Conservation (phyloP, 2,797 vertebrate genomes). For the Centroberyx gerrardi region DNA sequence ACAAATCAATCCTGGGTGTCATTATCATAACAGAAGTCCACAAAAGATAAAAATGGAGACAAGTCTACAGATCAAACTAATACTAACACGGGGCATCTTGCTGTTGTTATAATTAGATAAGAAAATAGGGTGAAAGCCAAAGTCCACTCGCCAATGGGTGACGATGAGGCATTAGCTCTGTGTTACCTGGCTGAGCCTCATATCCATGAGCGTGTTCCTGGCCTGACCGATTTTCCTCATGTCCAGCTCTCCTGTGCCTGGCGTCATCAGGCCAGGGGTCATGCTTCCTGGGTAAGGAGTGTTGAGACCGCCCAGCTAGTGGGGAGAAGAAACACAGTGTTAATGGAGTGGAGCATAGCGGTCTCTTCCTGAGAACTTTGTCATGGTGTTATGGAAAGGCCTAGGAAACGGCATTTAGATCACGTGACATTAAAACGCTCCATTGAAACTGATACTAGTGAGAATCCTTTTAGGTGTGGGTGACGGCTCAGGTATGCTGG, state of each 20-base stretch:
- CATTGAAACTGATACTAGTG: conserved; percentile 24
- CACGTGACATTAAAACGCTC: conserved; percentile 20
- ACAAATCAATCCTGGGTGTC: background rate
- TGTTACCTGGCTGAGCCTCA: conserved; percentile 97
- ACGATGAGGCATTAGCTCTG: background rate
- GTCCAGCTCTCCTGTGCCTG: conserved; percentile 96
- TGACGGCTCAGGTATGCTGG: background rate
- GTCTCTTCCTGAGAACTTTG: conserved; percentile 2
- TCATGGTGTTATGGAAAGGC: background rate
- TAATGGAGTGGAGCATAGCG: background rate
- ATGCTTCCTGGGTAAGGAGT: conserved; percentile 96
- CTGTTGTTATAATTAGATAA: no score
- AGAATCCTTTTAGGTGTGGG: background rate
- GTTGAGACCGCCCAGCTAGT: conserved; percentile 92
- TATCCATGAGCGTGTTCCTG: conserved; percentile 99
- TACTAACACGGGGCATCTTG: no score
- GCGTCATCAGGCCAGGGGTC: conserved; percentile 96
- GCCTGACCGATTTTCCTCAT: conserved; percentile 99
- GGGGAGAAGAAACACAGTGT: conserved; percentile 16
- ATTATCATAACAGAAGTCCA: background rate
- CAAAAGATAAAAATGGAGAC: background rate
- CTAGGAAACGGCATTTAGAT: conserved; percentile 5
- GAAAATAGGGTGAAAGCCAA: background rate
- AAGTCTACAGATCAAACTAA: no score
- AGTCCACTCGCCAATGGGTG: no score